Conservation (phyloP, 2,888 invertebrate species). For the Erebia ligea region DNA sequence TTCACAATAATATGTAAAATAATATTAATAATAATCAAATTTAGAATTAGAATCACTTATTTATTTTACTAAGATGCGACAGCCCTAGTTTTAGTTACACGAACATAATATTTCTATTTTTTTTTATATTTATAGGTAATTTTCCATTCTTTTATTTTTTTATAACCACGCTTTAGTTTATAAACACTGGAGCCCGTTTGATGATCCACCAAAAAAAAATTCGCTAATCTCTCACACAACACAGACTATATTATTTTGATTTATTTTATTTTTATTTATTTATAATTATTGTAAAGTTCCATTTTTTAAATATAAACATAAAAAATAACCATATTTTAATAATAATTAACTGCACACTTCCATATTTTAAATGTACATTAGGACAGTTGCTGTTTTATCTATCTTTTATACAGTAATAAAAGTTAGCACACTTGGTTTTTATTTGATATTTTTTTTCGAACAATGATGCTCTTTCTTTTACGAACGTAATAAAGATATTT, state of each 20-base stretch:
- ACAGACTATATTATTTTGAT: conserved; percentile 37
- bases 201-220: conserved; percentile 54
- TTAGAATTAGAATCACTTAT: background rate
- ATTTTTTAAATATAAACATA: conserved; percentile 71
- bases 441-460: background rate
- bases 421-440: background rate
- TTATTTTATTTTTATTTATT: conserved; percentile 50
- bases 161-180: conserved; percentile 52
- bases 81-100: conserved; percentile 42
- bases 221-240: conserved; percentile 54
- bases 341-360: conserved; percentile 53
- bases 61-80: conserved; percentile 1
- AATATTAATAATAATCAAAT: background rate
- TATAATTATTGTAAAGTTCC: conserved; percentile 49
- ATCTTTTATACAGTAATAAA: background rate
- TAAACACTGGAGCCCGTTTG: conserved; percentile 30
- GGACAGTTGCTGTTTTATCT: conserved; percentile 61
- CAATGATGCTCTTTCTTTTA: background rate
- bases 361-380: conserved; percentile 51
- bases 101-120: conserved; percentile 44
- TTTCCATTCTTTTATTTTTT: conserved; percentile 39
- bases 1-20: too few species aligned
- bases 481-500: too few species aligned
- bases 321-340: conserved; percentile 68
- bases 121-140: conserved; percentile 34